Conservation (phyloP, 2,797 vertebrate genomes). For the Catharus ustulatus region DNA sequence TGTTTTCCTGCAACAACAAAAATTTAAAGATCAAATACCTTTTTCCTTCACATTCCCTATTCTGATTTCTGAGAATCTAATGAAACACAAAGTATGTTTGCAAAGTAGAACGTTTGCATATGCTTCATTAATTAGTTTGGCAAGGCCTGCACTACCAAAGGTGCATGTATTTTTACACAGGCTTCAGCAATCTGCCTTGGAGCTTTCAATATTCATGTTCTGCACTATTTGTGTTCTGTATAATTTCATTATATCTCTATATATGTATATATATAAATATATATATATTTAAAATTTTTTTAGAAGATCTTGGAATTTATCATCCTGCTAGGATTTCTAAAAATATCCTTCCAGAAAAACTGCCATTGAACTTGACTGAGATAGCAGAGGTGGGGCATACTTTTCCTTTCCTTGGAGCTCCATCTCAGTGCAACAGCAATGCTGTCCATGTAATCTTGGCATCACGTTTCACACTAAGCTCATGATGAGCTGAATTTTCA, state of each 20-base stretch:
- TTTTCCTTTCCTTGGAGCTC: neutral
- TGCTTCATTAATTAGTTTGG: constrained; percentile 31
- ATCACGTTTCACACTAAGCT: neutral
- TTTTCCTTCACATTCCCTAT: neutral
- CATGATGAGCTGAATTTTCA: neutral
- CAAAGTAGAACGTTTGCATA: neutral
- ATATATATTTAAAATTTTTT: neutral
- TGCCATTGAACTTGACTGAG: neutral
- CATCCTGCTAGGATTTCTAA: neutral
- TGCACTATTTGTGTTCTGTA: neutral
- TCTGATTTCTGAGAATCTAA: constrained; percentile 12
- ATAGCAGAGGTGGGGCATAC: neutral
- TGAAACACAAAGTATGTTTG: neutral
- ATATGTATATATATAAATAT: neutral
- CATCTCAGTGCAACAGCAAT: neutral
- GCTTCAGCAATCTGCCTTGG: neutral
- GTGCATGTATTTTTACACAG: neutral
- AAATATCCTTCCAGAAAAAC: neutral
- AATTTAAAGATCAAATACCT: constrained; percentile 19
- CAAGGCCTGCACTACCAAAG: neutral
- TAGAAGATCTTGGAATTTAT: neutral
- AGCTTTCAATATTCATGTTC: neutral
- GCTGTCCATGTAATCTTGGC: neutral
- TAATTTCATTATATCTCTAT: neutral
- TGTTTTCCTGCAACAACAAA: neutral